phyloP scores from a whole-genome alignment of 1,140 invertebrate genomes.

The Ridgeia piscesae region DNA sequence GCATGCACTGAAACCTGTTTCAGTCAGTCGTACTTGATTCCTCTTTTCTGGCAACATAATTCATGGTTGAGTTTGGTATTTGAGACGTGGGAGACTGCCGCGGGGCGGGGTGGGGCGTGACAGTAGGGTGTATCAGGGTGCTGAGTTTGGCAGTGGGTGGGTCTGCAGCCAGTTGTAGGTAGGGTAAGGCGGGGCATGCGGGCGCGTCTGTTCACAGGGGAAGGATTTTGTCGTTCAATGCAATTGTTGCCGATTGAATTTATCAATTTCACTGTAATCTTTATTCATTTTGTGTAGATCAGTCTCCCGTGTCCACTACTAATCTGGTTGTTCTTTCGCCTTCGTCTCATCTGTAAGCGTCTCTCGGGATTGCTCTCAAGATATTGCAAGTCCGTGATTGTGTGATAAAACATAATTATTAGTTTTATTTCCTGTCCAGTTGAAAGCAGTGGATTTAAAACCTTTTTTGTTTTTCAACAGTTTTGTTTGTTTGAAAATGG shows the following conservation, averaged over 20 bases:
- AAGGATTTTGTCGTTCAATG: not conserved
- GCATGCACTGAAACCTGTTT: not conserved
- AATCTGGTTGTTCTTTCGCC: not conserved
- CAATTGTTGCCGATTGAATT: not conserved
- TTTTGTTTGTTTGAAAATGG: not conserved
- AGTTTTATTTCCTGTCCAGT: not conserved
- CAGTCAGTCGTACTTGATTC: not conserved
- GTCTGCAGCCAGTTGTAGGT: not conserved
- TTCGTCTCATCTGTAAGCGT: not conserved
- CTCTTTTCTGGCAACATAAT: not conserved
- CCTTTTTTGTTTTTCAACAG: not conserved
- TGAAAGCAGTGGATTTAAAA: not conserved
- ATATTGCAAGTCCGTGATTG: not conserved
- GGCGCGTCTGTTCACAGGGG: not conserved
- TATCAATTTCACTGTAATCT: conserved; percentile 1
- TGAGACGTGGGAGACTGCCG: not conserved
- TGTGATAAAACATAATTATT: not conserved
- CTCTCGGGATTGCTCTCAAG: not conserved
- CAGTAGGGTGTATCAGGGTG: not conserved
- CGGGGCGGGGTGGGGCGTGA: not conserved
- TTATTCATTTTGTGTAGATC: not conserved
- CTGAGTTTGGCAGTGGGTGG: not conserved
- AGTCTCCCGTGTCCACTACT: not conserved
- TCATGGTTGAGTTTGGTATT: not conserved
- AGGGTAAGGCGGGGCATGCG: not conserved